phyloP scores from a whole-genome alignment of 2,113 vertebrate species.

The Puffinus mauretanicus region DNA sequence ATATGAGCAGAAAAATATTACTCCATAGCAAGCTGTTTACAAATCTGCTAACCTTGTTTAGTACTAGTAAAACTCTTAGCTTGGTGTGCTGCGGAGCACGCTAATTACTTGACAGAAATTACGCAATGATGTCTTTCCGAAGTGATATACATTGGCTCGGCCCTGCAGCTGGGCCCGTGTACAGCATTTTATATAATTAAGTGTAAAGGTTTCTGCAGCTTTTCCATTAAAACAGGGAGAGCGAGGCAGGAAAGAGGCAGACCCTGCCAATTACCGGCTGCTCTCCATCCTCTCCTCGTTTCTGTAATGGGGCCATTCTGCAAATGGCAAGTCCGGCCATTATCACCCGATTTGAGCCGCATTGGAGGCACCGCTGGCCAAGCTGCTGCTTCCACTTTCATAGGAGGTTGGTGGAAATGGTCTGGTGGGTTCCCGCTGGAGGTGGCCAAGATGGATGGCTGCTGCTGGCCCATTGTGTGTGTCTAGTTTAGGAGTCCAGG shows the following conservation, averaged over 20 bases:
- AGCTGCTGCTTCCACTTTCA: not conserved
- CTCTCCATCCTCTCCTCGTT: not conserved
- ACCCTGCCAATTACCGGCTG: not conserved
- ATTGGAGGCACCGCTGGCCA: rapidly evolving
- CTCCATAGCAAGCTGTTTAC: slow-evolving; percentile 36
- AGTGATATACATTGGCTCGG: not conserved
- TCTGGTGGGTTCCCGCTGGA: not conserved
- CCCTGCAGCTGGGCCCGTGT: not conserved
- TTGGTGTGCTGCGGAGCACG: not conserved
- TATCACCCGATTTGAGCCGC: not conserved
- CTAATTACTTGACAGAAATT: slow-evolving; percentile 23
- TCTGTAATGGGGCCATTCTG: not conserved
- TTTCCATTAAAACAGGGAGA: not conserved
- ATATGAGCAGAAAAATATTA: slow-evolving; percentile 35
- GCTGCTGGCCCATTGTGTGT: not conserved
- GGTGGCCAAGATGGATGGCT: not conserved
- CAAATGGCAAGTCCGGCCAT: rapidly evolving
- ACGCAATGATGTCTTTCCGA: not conserved
- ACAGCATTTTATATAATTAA: not conserved
- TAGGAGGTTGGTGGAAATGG: not conserved
- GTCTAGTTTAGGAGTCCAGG: not conserved
- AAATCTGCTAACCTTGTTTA: slow-evolving; percentile 23
- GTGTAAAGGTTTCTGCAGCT: slow-evolving; percentile 8
- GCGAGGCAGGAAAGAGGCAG: not conserved
- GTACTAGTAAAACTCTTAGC: slow-evolving; percentile 3